These are phyloP conservation scores for Cossypha polioptera DNA, from an alignment of 2,797 vertebrate species.

Conservation along the genomic window DNA sequence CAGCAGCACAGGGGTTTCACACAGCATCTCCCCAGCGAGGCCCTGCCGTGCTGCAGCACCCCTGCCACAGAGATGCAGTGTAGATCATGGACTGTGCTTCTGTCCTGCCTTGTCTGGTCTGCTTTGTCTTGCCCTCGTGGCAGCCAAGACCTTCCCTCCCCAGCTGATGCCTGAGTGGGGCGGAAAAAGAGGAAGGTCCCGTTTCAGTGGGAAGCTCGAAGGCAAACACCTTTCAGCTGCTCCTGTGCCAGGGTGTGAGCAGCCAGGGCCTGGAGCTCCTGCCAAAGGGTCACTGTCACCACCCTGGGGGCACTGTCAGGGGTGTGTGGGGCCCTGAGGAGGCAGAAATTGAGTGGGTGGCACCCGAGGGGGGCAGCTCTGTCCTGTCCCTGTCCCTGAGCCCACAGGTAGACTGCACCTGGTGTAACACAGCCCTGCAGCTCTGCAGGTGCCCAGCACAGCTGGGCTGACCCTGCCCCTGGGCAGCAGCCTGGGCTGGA, in stretches of 20 bases:
- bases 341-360: not conserved
- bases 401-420: rapidly evolving
- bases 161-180: rapidly evolving
- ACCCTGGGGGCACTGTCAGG: not conserved
- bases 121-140: not conserved
- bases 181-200: not conserved
- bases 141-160: not conserved
- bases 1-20: not conserved
- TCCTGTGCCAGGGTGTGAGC: not conserved
- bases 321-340: rapidly evolving
- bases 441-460: rapidly evolving
- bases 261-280: not conserved
- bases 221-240: not conserved
- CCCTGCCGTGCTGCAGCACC: not conserved
- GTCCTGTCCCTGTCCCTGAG: not conserved
- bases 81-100: rapidly evolving
- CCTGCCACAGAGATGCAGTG: rapidly evolving
- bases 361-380: not conserved
- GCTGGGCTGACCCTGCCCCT: not conserved
- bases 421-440: not conserved
- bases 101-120: not conserved
- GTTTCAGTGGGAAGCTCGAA: not conserved
- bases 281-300: not conserved
- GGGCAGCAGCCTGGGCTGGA: not conserved
- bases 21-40: rapidly evolving